Evolutionary conservation across 2,888 invertebrate genomes (phyloP).

Genomic region (Antheraea assamensis): DNA sequence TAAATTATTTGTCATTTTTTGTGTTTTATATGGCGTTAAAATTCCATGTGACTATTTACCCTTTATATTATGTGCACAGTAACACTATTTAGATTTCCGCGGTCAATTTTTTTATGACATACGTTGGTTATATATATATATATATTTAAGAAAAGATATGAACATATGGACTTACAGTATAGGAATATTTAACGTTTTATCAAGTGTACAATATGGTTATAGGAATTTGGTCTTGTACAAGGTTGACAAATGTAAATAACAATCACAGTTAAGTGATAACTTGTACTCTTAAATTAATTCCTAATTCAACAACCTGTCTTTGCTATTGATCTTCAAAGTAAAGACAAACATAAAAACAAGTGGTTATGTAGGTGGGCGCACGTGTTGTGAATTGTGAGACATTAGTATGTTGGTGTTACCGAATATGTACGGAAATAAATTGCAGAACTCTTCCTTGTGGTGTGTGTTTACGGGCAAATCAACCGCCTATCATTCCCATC

Average conservation of each 20-base stretch:
- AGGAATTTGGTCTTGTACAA: too few species aligned
- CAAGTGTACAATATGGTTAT: too few species aligned
- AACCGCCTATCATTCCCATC: slow-evolving; percentile 19
- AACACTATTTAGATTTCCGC: too few species aligned
- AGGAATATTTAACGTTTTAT: too few species aligned
- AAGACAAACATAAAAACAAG: slow-evolving; percentile 48
- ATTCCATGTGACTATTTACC: too few species aligned
- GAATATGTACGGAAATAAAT: slow-evolving; percentile 59
- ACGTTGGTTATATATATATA: too few species aligned
- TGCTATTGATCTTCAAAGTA: slow-evolving; percentile 45
- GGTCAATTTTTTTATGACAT: too few species aligned
- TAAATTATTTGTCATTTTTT: too few species aligned
- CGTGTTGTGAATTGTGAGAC: slow-evolving; percentile 58
- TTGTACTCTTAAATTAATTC: slow-evolving; percentile 46
- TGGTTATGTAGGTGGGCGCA: slow-evolving; percentile 33
- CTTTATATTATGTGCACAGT: too few species aligned
- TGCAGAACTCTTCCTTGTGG: slow-evolving; percentile 60
- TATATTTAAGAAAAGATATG: too few species aligned
- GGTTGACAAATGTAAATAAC: background rate
- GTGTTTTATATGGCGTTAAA: too few species aligned
- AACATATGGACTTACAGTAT: too few species aligned
- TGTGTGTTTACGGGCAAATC: slow-evolving; percentile 36
- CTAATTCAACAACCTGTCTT: slow-evolving; percentile 35
- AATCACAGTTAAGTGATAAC: background rate
- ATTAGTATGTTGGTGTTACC: slow-evolving; percentile 51